A percentile compares a stretch with the other conserved stretches of the same genome.
Conservation (phyloP, 1,140 invertebrate species). For the Elysia chlorotica region DNA sequence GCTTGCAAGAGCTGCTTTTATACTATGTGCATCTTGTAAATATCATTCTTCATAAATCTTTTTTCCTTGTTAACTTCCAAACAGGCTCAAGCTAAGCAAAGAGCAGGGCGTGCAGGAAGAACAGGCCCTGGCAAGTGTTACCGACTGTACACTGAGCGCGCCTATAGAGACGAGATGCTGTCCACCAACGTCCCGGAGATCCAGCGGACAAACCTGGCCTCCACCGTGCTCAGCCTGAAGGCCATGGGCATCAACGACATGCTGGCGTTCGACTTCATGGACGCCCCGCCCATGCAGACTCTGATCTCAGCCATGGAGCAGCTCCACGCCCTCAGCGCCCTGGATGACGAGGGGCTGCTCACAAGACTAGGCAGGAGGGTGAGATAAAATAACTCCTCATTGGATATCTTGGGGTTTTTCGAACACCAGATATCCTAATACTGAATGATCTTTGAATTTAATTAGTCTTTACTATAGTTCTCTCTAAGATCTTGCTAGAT, state of each 20-base stretch:
- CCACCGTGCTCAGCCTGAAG: slow-evolving; percentile 93
- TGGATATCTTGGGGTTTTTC: no score
- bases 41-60: no score
- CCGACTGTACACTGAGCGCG: slow-evolving; percentile 96
- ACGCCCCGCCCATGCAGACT: slow-evolving; percentile 90
- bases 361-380: slow-evolving; percentile 89
- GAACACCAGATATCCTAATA: no score
- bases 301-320: slow-evolving; percentile 97
- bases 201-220: slow-evolving; percentile 96
- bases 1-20: no score
- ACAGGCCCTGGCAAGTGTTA: slow-evolving; percentile 98
- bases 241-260: slow-evolving; percentile 99
- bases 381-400: no score
- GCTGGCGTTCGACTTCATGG: slow-evolving; percentile 99
- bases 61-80: background rate
- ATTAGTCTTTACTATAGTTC: no score
- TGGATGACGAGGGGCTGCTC: slow-evolving; percentile 95
- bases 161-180: slow-evolving; percentile 98
- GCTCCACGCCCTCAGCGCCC: slow-evolving; percentile 92
- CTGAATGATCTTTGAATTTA: no score
- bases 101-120: slow-evolving; percentile 92
- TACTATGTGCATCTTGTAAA: no score
- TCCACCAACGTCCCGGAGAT: slow-evolving; percentile 99
- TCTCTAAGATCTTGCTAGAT: no score
- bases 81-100: slow-evolving; percentile 93